Evolutionary conservation across 2,797 vertebrate species (phyloP).

Genomic region (Sciurus carolinensis): DNA sequence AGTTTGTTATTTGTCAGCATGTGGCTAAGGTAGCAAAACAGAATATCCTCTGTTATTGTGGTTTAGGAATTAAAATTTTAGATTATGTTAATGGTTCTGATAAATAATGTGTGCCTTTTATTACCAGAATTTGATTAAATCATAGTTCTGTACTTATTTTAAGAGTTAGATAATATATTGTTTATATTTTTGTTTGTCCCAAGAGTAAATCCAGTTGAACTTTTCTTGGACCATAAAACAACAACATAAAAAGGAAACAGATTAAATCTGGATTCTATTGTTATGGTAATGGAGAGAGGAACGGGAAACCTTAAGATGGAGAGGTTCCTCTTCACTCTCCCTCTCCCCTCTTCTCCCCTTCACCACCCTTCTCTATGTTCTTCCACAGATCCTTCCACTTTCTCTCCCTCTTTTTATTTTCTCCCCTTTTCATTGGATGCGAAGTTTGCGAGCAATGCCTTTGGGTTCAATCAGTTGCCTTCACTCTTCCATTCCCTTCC

Average conservation of each 20-base stretch:
- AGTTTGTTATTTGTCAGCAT: background rate
- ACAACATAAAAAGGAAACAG: background rate
- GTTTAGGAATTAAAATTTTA: constrained; percentile 7
- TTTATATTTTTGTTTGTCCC: constrained; percentile 43
- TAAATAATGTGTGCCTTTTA: background rate
- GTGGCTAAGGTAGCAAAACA: background rate
- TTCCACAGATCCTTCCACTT: background rate
- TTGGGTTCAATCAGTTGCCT: background rate
- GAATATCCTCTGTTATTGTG: background rate
- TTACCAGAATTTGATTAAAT: constrained; percentile 17
- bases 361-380: background rate
- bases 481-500: constrained; percentile 60
- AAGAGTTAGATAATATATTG: constrained; percentile 36
- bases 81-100: background rate
- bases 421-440: background rate
- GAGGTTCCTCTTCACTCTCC: background rate
- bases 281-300: background rate
- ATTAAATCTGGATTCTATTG: background rate
- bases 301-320: background rate
- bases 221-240: constrained; percentile 12
- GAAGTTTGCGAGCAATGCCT: background rate
- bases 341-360: background rate
- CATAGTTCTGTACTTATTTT: constrained; percentile 15
- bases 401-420: background rate
- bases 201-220: constrained; percentile 26